A percentile compares a stretch with the other conserved stretches of the same genome.
phyloP scores from a whole-genome alignment of 1,140 invertebrate species.

The Sarcophaga bullata region DNA sequence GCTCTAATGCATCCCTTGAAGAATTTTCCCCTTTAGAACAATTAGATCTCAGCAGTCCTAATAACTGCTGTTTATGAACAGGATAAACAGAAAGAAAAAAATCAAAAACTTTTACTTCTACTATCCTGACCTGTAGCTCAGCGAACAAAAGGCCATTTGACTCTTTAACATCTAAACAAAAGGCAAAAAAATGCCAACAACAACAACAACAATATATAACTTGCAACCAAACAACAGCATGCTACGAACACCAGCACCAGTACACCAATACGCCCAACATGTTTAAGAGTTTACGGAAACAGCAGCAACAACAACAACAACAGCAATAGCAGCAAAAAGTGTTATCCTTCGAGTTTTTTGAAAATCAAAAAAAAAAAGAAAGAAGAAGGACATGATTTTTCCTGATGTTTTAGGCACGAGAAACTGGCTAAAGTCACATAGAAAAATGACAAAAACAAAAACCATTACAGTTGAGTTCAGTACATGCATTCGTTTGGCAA shows the following conservation, averaged over 20 bases:
- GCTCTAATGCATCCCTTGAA: too few species aligned
- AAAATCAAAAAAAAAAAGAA: neutral
- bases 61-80: too few species aligned
- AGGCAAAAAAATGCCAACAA: neutral
- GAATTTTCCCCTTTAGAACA: too few species aligned
- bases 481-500: neutral
- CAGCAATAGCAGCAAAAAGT: neutral
- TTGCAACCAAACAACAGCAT: neutral
- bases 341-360: neutral
- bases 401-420: neutral
- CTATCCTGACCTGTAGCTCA: constrained; percentile 10
- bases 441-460: constrained; percentile 3
- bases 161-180: neutral
- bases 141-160: constrained; percentile 9
- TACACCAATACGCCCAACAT: neutral
- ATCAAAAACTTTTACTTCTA: neutral
- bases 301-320: neutral
- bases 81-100: neutral
- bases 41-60: too few species aligned
- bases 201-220: too few species aligned
- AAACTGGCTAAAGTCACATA: neutral
- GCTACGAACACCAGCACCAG: neutral
- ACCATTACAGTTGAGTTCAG: neutral
- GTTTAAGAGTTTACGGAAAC: neutral
- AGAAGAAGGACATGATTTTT: constrained; percentile 2